phyloP scores from a whole-genome alignment of 2,113 vertebrate species.

The Tenrec ecaudatus region DNA sequence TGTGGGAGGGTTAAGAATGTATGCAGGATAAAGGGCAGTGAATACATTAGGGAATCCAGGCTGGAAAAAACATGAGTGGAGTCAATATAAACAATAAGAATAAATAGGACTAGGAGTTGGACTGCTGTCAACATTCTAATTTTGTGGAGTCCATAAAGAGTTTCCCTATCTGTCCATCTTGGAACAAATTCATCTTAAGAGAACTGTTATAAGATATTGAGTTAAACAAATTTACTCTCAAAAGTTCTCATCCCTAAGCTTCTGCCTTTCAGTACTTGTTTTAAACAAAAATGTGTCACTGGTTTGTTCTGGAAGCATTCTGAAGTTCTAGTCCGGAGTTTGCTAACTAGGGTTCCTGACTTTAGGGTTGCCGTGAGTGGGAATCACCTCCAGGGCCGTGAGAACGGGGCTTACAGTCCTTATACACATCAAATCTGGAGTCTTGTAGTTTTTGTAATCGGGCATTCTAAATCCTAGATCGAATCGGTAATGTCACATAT shows the following conservation, averaged over 20 bases:
- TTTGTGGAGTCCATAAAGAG: not conserved
- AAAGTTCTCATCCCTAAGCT: constrained; percentile 18
- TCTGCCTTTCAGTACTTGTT: not conserved
- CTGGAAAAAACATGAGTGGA: not conserved
- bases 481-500: not conserved
- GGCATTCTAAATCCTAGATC: constrained; percentile 4
- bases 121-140: constrained; percentile 3
- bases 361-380: too few species aligned
- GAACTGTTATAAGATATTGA: constrained; percentile 25
- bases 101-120: constrained; percentile 15
- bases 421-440: not conserved
- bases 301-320: constrained; percentile 11
- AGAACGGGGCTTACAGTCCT: not conserved
- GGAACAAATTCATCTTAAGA: constrained; percentile 16
- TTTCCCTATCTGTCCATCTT: constrained; percentile 10
- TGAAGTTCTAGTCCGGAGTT: not conserved
- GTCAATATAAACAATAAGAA: constrained; percentile 51
- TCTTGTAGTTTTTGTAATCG: constrained; percentile 8
- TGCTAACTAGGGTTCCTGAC: not conserved
- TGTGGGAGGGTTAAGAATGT: too few species aligned
- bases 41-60: not conserved
- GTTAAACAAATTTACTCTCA: constrained; percentile 10
- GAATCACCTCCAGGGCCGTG: too few species aligned
- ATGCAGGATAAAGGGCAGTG: not conserved
- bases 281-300: constrained; percentile 37